Evolutionary conservation across 2,797 vertebrate genomes (phyloP).

Genomic region (Micropoecilia bifurca): DNA sequence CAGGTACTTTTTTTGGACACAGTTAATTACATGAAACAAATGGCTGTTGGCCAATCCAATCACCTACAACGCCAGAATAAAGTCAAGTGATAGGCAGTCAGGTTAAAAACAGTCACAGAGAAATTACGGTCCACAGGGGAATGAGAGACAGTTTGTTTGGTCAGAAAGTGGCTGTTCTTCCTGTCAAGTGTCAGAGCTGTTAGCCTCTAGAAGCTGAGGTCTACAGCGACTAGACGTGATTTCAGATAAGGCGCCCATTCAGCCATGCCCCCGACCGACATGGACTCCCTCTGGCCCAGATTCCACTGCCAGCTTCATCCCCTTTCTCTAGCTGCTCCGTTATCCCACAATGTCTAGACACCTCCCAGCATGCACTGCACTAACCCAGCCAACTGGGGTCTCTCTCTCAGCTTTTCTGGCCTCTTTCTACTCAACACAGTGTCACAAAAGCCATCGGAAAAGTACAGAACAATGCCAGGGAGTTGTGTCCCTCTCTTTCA

Average conservation of each 20-base stretch:
- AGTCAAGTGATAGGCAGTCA: slow-evolving; percentile 27
- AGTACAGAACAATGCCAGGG: slow-evolving; percentile 47
- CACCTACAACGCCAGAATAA: slow-evolving; percentile 14
- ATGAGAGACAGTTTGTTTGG: slow-evolving; percentile 49
- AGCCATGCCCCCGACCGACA: slow-evolving; percentile 62
- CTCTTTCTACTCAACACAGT: slow-evolving; percentile 47
- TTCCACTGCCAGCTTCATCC: slow-evolving; percentile 57
- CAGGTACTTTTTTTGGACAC: not conserved
- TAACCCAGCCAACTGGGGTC: slow-evolving; percentile 58
- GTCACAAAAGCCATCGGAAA: slow-evolving; percentile 46
- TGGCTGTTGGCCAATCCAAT: not conserved
- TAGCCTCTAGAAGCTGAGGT: slow-evolving; percentile 62
- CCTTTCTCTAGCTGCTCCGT: slow-evolving; percentile 55
- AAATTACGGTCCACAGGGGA: slow-evolving; percentile 33
- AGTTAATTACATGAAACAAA: not conserved
- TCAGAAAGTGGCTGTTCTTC: slow-evolving; percentile 57
- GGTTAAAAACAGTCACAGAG: slow-evolving; percentile 35
- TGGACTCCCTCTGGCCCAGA: slow-evolving; percentile 67
- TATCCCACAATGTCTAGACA: slow-evolving; percentile 70
- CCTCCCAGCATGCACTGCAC: slow-evolving; percentile 64
- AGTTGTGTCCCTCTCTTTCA: slow-evolving; percentile 27
- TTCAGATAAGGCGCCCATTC: slow-evolving; percentile 74
- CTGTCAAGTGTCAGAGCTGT: slow-evolving; percentile 75
- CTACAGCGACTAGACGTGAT: slow-evolving; percentile 63
- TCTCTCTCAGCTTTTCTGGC: slow-evolving; percentile 47